Evolutionary conservation across 2,113 vertebrate species (phyloP).

Genomic region (Oryzias woworae): DNA sequence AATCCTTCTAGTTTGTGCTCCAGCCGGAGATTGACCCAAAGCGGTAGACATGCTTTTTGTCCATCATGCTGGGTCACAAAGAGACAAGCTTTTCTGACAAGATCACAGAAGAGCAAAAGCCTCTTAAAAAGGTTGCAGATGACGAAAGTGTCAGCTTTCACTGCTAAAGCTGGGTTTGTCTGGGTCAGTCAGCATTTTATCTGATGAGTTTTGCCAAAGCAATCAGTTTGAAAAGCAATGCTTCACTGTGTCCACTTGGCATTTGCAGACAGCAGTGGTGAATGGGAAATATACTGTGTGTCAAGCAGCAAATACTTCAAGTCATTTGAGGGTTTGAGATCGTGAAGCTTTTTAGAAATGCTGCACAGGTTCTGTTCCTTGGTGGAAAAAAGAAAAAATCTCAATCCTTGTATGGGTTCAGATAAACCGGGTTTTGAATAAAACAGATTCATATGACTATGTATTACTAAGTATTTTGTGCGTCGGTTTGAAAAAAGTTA

Average conservation of each 20-base stretch:
- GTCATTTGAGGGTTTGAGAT: not conserved
- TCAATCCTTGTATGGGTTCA: no score
- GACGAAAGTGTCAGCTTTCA: conserved; percentile 17
- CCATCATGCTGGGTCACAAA: conserved; percentile 2
- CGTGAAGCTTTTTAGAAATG: not conserved
- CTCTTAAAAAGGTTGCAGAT: conserved; percentile 32
- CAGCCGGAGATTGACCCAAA: not conserved
- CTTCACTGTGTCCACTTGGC: not conserved
- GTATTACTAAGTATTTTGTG: no score
- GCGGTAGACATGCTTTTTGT: not conserved
- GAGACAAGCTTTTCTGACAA: conserved; percentile 8
- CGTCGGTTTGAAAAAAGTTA: no score
- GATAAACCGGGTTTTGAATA: no score
- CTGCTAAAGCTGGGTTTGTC: conserved; percentile 20
- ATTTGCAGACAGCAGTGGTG: conserved; percentile 1
- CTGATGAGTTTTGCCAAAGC: conserved; percentile 20
- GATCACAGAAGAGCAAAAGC: conserved; percentile 38
- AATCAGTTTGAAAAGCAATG: not conserved
- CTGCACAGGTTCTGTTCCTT: not conserved
- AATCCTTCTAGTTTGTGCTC: conserved; percentile 1
- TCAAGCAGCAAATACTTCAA: not conserved
- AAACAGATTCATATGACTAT: no score
- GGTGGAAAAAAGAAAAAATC: not conserved
- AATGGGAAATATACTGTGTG: not conserved
- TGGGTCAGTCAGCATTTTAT: conserved; percentile 33